A percentile compares a stretch with the other conserved stretches of the same genome.
Evolutionary conservation across 1,140 invertebrate species (phyloP).

Genomic region (Zaprionus taronus): DNA sequence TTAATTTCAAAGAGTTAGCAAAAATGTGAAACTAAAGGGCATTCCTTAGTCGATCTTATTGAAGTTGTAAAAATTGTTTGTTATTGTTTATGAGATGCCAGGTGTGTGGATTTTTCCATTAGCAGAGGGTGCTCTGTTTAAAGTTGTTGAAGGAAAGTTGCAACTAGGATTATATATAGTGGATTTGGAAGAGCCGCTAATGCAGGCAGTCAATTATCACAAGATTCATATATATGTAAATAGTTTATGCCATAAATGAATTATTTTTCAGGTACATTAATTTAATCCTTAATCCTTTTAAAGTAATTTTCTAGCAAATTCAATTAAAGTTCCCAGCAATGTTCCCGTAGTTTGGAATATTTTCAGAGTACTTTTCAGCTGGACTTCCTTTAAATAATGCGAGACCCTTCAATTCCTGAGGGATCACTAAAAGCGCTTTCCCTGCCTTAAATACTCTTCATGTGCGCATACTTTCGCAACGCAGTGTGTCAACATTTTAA

Average conservation of each 20-base stretch:
- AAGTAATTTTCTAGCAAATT: no score
- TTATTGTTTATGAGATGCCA: not conserved
- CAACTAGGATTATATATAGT: not conserved
- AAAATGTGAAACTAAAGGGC: not conserved
- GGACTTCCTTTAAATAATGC: no score
- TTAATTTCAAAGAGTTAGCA: not conserved
- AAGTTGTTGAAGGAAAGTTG: slow-evolving; percentile 5
- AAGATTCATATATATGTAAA: no score
- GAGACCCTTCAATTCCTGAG: not conserved
- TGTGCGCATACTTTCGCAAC: not conserved
- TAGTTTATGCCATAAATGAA: no score
- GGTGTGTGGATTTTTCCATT: slow-evolving; percentile 31
- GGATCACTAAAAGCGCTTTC: not conserved
- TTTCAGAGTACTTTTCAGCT: no score
- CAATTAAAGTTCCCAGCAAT: no score
- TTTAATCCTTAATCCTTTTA: no score
- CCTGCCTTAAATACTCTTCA: not conserved
- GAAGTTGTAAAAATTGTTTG: not conserved
- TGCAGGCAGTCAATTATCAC: no score
- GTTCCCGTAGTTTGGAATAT: no score
- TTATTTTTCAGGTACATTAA: no score
- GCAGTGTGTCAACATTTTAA: not conserved
- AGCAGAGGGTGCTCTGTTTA: slow-evolving; percentile 16
- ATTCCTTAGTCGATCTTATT: not conserved
- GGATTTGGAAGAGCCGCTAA: not conserved